A percentile compares a stretch with the other conserved stretches of the same genome.
phyloP scores from a whole-genome alignment of 2,113 vertebrate genomes.

The Montifringilla adamsi region DNA sequence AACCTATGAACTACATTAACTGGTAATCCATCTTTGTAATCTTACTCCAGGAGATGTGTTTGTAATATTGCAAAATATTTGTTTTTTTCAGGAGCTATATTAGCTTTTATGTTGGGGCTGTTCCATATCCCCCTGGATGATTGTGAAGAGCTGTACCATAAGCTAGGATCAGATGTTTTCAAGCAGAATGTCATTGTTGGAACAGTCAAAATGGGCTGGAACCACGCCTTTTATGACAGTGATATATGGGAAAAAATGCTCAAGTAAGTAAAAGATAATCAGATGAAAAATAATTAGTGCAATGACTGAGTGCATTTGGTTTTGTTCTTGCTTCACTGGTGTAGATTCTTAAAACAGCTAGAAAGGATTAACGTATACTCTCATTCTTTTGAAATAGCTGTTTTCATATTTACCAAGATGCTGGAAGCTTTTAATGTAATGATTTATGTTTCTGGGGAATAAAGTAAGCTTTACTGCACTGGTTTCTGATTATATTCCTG shows the following conservation, averaged over 20 bases:
- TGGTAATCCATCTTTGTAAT: not conserved
- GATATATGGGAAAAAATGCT: conserved; percentile 94
- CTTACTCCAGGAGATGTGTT: not conserved
- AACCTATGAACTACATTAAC: not conserved
- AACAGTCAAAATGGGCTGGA: conserved; percentile 98
- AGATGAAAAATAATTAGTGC: not conserved
- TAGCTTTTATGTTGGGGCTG: conserved; percentile 94
- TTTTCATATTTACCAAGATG: not conserved
- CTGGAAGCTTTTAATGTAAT: conserved; percentile 17
- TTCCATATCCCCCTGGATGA: conserved; percentile 90
- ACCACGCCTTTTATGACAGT: conserved; percentile 94
- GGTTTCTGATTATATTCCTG: conserved; percentile 27
- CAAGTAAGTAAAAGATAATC: conserved; percentile 79
- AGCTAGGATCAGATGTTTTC: conserved; percentile 91
- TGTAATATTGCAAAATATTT: not conserved
- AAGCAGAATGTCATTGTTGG: conserved; percentile 96
- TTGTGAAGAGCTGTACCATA: conserved; percentile 91
- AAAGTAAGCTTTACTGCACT: conserved; percentile 1
- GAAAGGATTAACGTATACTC: not conserved
- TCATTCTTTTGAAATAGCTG: not conserved
- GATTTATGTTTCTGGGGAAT: conserved; percentile 6
- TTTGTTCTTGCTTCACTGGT: not conserved
- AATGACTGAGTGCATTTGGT: not conserved
- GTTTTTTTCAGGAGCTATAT: conserved; percentile 88
- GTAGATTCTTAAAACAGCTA: not conserved